Evolutionary conservation across 2,888 invertebrate species (phyloP), one percentile per base, ranked within the genome.

Genomic region (Antheraea yamamai): DNA sequence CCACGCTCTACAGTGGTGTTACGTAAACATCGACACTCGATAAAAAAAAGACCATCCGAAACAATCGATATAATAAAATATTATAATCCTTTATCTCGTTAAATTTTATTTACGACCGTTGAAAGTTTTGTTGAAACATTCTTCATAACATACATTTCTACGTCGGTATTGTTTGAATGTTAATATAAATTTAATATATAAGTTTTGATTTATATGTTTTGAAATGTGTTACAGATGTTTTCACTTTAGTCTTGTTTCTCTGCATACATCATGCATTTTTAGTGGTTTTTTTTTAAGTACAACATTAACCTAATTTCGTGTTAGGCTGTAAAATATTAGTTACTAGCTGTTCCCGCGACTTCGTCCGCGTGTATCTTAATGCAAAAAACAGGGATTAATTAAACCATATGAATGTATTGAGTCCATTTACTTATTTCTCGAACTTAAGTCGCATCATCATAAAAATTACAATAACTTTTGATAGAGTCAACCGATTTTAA

Each of bases 11-110:
- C 39, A 70, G 70, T 39, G 39, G n/a, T 39, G 70, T 39, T 20
- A 70, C 70, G 39, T 70, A 70, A 70, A 70, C 23, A 70, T 70
- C 70, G 70, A 70, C 39, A 70, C 39, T 70, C 70, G 70, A 70
- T 70, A 70, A 70, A 70, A 66, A n/a, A 47, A 47, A 47, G 47
- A 35, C 39, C n/a, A 70, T 66, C 1, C 70, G 12, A n/a, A 20
- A n/a, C n/a, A 39, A 70, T 70, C 70, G 70, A 70, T 39, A 2
- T 66, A 66, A 30, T 14, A 14, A n/a, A 66, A 66, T 66, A 70
- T n/a, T 70, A 8, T 14, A 20, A 10, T 39, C 20, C 70, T 35
- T 14, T 70, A 70, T 70, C 70, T 70, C 70, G 70, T 70, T 70
- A 70, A 70, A 39, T n/a, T 70, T 39, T 70, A 39, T 70, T 70